Base-by-base conservation (phyloP, 1,140 invertebrate genomes). In the Drosophila kurseongensis region DNA sequence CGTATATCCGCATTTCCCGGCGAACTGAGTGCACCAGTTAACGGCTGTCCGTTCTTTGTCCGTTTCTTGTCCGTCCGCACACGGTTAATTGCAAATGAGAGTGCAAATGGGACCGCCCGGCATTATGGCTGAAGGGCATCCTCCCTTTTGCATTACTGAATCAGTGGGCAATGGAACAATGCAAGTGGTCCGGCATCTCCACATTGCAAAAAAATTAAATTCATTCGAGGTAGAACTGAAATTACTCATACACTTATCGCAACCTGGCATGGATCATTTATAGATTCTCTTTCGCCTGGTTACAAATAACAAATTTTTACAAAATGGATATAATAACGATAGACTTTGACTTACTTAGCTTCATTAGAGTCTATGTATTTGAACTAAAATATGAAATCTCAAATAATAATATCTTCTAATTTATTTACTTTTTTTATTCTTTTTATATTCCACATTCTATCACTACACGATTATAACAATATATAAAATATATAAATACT, bases 21-120 rank as follows among this genome's bases (percentile, higher is more conserved):
- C 14, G 13, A 41, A 67, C 27, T 38, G 57, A 52, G 32, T 51
- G 48, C 48, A 51, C 8, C 48, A 51, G 48, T 51, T 51, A 51
- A 51, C 48, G 27, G 48, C 29, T 51, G 48, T 51, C 48, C 48
- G 27, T 14, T 45, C 51, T 45, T 57, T 60, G 69, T 56, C 42
- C 36, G 45, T 40, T 41, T 57, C 32, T 52, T 27, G 18, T 67
- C 72, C 60, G 54, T 65, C 40, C 76, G 48, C 78, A 56, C 73
- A 51, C 81, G 67, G 58, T 74, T 81, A 85, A 85, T 86, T 85
- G 78, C 74, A 69, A 78, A 66, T 78, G 45, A 60, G 65, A 68
- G 78, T 75, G 81, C 51, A 61, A 76, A 71, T 66, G 35, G 52
- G 69, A n/a, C n/a, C 23, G 38, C 45, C 40, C 56, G 51, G 55